Evolutionary conservation across 2,888 invertebrate genomes (phyloP), one percentile per base, ranked within the genome.

Genomic region (Mythimna pallens): DNA sequence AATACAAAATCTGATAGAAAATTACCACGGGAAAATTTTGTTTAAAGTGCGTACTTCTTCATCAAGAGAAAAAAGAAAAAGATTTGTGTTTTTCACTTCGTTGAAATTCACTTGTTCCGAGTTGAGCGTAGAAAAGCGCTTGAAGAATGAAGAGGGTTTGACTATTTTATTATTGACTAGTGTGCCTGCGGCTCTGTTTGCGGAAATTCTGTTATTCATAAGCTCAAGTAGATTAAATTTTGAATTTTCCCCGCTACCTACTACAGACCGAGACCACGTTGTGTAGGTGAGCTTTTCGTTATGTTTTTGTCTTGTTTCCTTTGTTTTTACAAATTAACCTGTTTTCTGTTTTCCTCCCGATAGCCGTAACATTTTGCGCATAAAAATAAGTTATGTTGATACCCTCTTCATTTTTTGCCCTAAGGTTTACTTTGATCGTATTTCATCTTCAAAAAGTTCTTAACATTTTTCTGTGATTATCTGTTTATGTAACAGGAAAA

Each of bases 101-200:
- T 90, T 89, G 86, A 88, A 89, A 90, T 89, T 90, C 88, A 89
- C 82, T 88, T 89, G 87, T 86, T 86, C 80, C 57, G 58, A 84
- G 82, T 81, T 83, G 80, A 83, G 83, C 79, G 84, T 79, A 78
- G 80, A 47, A 80, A 83, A 80, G 76, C 73, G 78, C 84, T 84
- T 81, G 77, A 78, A 70, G 78, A 73, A 76, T 76, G 65, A 70
- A 85, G 86, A 86, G 80, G 77, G 75, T 78, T 83, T 79, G 61
- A 80, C 80, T 85, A 82, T 83, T 85, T 80, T 80, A 86, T 84
- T 84, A 85, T 85, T 78, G 78, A 86, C 78, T 85, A 72, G 58
- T 66, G 50, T 52, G 70, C 74, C 69, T 61, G 70, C 65, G 64
- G 69, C 73, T 66, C 30, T 78, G 78, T 81, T 83, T 81, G 69